phyloP scores from a whole-genome alignment of 1,140 invertebrate species.

The Pogonus chalceus region DNA sequence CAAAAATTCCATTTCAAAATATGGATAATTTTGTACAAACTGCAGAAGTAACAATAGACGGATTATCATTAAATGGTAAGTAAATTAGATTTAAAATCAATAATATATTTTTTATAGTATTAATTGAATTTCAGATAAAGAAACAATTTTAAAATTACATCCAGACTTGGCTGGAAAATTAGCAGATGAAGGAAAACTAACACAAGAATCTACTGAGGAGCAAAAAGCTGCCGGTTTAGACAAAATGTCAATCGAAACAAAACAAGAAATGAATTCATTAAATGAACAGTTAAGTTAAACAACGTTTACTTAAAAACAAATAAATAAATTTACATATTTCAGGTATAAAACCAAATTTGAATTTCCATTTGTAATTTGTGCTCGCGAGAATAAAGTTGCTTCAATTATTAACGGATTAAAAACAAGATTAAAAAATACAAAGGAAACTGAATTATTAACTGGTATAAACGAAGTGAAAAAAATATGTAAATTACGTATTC shows the following conservation, averaged over 20 bases:
- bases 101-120: neutral
- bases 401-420: conserved; percentile 48
- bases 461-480: conserved; percentile 60
- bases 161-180: conserved; percentile 55
- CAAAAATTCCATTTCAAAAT: conserved; percentile 43
- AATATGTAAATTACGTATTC: conserved; percentile 49
- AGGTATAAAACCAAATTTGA: conserved; percentile 57
- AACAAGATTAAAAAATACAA: conserved; percentile 42
- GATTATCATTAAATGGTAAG: conserved; percentile 1
- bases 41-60: neutral
- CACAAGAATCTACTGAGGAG: conserved; percentile 47
- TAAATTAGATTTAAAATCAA: neutral
- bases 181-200: conserved; percentile 42
- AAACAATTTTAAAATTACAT: conserved; percentile 45
- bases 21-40: conserved; percentile 39
- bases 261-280: conserved; percentile 36
- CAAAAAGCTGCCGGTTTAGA: conserved; percentile 47
- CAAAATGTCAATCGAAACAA: conserved; percentile 42
- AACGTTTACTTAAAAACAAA: no score
- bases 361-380: conserved; percentile 63
- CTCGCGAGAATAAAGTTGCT: conserved; percentile 50
- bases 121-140: conserved; percentile 40
- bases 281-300: conserved; percentile 41
- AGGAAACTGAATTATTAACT: conserved; percentile 42
- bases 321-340: conserved; percentile 20